These are phyloP conservation scores for Rhagophthalmus giganteus DNA, from an alignment of 2,888 invertebrate genomes.

Conservation along the genomic window DNA sequence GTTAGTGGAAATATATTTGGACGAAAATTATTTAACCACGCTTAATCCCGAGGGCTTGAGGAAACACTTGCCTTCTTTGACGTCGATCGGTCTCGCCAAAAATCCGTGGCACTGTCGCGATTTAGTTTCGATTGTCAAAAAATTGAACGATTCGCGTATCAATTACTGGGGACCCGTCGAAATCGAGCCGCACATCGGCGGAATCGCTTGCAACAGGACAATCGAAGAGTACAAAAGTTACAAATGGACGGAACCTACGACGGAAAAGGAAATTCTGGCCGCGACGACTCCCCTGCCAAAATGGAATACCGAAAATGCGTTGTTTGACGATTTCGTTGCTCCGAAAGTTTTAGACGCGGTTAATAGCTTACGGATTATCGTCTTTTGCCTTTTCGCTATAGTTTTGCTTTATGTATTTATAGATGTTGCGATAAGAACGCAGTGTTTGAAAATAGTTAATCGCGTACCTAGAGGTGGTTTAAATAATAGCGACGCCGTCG, in stretches of 20 bases:
- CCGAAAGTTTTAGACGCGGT: slow-evolving; percentile 5
- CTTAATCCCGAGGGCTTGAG: slow-evolving; percentile 35
- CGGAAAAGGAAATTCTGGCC: too few species aligned
- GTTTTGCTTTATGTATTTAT: slow-evolving; percentile 9
- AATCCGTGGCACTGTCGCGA: slow-evolving; percentile 42
- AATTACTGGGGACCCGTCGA: slow-evolving; percentile 5
- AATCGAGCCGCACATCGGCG: slow-evolving; percentile 10
- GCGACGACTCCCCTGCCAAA: slow-evolving; percentile 1
- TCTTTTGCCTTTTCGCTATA: slow-evolving; percentile 11
- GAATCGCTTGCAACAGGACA: slow-evolving; percentile 27
- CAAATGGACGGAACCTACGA: neutral
- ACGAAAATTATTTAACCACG: slow-evolving; percentile 36
- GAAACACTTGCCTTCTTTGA: slow-evolving; percentile 31
- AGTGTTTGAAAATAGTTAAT: neutral
- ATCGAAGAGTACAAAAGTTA: slow-evolving; percentile 5
- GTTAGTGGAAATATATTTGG: slow-evolving; percentile 39
- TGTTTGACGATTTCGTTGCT: neutral
- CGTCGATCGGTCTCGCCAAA: slow-evolving; percentile 36
- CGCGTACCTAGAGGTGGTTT: too few species aligned
- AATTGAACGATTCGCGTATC: slow-evolving; percentile 32
- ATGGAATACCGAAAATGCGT: neutral
- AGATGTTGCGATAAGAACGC: slow-evolving; percentile 5
- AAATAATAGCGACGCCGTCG: too few species aligned
- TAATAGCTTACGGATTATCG: slow-evolving; percentile 1
- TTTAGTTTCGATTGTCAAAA: slow-evolving; percentile 33